These are phyloP conservation scores for Aleiodes alternator DNA, from an alignment of 2,888 invertebrate species.

Conservation along the genomic window DNA sequence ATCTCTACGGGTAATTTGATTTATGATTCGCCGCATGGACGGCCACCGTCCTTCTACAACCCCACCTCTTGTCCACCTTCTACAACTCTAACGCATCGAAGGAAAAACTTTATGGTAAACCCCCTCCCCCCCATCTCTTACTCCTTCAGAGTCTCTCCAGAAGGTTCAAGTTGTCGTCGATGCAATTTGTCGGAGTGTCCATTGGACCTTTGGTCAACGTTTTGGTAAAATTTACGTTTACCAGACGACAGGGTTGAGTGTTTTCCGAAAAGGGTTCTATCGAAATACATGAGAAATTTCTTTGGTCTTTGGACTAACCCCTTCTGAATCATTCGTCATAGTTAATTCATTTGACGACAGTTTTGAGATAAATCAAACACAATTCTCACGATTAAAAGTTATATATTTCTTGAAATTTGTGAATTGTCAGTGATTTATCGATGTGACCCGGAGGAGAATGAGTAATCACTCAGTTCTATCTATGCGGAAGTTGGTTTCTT, in stretches of 20 bases:
- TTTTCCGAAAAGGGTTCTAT: background rate
- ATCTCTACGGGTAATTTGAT: constrained; percentile 73
- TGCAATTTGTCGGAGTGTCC: constrained; percentile 66
- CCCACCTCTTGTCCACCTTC: constrained; percentile 41
- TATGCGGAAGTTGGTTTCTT: background rate
- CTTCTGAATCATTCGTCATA: constrained; percentile 64
- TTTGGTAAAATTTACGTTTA: constrained; percentile 62
- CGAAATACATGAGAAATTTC: constrained; percentile 12
- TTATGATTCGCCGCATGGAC: constrained; percentile 65
- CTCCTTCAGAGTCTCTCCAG: constrained; percentile 21
- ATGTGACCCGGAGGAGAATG: constrained; percentile 42
- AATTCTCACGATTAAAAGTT: constrained; percentile 56
- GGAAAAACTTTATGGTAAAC: constrained; percentile 54
- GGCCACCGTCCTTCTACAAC: constrained; percentile 43
- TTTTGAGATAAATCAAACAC: constrained; percentile 63
- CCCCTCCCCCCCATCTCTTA: constrained; percentile 15
- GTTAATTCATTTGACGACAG: constrained; percentile 62
- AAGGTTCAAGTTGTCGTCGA: constrained; percentile 60
- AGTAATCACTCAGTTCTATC: constrained; percentile 2
- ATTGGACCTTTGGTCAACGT: constrained; percentile 55
- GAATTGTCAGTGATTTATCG: constrained; percentile 42
- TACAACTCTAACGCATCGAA: constrained; percentile 41
- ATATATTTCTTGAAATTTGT: background rate
- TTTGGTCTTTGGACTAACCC: constrained; percentile 55
- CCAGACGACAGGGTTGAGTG: constrained; percentile 36